phyloP scores from a whole-genome alignment of 1,140 invertebrate species.

The Eubasilissa regina region DNA sequence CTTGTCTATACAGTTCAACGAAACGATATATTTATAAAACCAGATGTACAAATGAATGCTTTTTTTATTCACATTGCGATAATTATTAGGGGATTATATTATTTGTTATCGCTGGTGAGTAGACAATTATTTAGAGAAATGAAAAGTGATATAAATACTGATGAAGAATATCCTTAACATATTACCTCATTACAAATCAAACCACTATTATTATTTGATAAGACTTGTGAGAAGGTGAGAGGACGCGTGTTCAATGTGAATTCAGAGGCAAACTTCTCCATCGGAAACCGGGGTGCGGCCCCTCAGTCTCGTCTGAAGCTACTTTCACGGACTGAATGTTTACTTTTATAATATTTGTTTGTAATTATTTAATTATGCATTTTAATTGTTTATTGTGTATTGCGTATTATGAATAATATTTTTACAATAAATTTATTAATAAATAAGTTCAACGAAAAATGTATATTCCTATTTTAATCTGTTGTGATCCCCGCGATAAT shows the following conservation, averaged over 20 bases:
- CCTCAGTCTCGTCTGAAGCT: background rate
- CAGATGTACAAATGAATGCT: slow-evolving; percentile 56
- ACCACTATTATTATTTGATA: slow-evolving; percentile 53
- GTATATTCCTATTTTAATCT: slow-evolving; percentile 40
- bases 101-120: slow-evolving; percentile 15
- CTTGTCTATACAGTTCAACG: slow-evolving; percentile 32
- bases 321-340: slow-evolving; percentile 17
- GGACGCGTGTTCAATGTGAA: slow-evolving; percentile 37
- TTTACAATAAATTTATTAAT: slow-evolving; percentile 40
- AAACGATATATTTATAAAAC: slow-evolving; percentile 41
- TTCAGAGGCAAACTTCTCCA: slow-evolving; percentile 43
- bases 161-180: slow-evolving; percentile 58
- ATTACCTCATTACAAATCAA: slow-evolving; percentile 57
- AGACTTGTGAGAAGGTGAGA: slow-evolving; percentile 16
- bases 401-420: slow-evolving; percentile 33
- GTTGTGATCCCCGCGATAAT: background rate
- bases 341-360: slow-evolving; percentile 43
- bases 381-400: slow-evolving; percentile 32
- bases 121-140: slow-evolving; percentile 41
- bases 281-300: background rate
- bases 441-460: slow-evolving; percentile 44
- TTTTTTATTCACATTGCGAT: slow-evolving; percentile 35
- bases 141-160: slow-evolving; percentile 26
- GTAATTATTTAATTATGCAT: slow-evolving; percentile 34
- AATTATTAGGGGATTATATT: slow-evolving; percentile 18